Base-by-base conservation (phyloP, 1,140 invertebrate genomes). In the Zaprionus taronus region DNA sequence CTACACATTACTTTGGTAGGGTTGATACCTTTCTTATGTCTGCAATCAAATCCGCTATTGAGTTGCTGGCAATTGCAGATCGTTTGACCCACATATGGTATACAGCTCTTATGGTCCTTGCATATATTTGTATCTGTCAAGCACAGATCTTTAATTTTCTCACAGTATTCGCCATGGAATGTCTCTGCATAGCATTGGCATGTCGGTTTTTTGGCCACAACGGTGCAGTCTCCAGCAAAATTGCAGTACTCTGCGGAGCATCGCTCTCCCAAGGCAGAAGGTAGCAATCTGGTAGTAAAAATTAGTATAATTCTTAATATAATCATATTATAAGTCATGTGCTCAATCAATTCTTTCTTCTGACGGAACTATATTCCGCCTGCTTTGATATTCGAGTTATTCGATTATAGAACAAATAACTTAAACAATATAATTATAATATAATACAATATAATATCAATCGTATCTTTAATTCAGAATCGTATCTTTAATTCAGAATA, bases 191-290 rank as follows among this genome's bases (percentile, higher is more conserved):
- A 72, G 55, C 73, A 76, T 5, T 20, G 44, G 15, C 73, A 76
- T 1, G 0, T 76, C 1, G 73, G 73, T 20, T 65, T 72, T 0
- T 20, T 20, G 0, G 15, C 24, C 0, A 77, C n/a, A 4, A 77
- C 6, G 5, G 4, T 36, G 34, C 74, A 77, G 5, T 61, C 60
- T 6, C 74, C 74, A 4, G 69, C 74, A 72, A 65, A 72, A 15
- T 77, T 77, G 55, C 74, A 77, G 24, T 72, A 72, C 62, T 72
- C 61, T 28, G 74, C 15, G 0, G 69, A 72, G 62, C 68, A 77
- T 20, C 51, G 38, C 2, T 70, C 15, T 4, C 15, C 4, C 1
- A 11, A 68, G 7, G 4, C 31, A 5, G 0, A 58, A 4, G 22
- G 4, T 2, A 56, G n/a, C 7, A 60, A 38, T 6, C 38, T 1